Base-by-base conservation (phyloP, 1,140 invertebrate species). In the Andrena cerasifolii region DNA sequence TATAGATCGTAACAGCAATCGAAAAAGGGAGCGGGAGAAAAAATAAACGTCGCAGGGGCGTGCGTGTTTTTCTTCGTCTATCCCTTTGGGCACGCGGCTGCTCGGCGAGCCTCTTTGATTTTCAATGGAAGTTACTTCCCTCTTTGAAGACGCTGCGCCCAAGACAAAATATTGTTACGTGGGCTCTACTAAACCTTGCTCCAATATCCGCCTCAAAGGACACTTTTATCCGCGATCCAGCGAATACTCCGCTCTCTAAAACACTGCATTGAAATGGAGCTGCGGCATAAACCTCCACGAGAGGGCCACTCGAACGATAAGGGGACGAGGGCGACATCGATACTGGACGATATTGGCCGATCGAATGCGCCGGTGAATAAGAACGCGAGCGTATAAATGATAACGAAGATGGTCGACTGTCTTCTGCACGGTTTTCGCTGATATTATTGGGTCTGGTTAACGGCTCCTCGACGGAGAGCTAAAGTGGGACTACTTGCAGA, bases 161-260 rank as follows among this genome's bases (percentile, higher is more conserved):
- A 65, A 74, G 71, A 74, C 71, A 74, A 74, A 74, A 74, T 74
- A 74, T 74, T 65, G 71, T 74, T 74, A 65, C 71, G 47, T 61
- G 71, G 36, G 71, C 71, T 74, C 65, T 61, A 43, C 71, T 74
- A 74, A 74, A 74, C 61, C 71, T 74, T 74, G 71, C 71, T 65
- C 24, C 71, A 54, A 74, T 74, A 65, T 74, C 61, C 71, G 49
- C 47, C 61, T 54, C 71, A 74, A 74, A 74, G 71, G 71, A 74
- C 71, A 74, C 71, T 74, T 74, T 74, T 74, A 65, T 74, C 43
- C 71, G n/a, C 43, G n/a, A 28, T 47, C 40, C 61, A 45, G 24
- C 58, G 71, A 63, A 49, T 53, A 28, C 58, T n/a, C n/a, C 36
- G 26, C 47, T 43, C 16, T 54, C 45, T 74, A 43, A 74, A 74